These are phyloP conservation scores for Pammene aurita DNA, from an alignment of 2,888 invertebrate species.

Conservation along the genomic window DNA sequence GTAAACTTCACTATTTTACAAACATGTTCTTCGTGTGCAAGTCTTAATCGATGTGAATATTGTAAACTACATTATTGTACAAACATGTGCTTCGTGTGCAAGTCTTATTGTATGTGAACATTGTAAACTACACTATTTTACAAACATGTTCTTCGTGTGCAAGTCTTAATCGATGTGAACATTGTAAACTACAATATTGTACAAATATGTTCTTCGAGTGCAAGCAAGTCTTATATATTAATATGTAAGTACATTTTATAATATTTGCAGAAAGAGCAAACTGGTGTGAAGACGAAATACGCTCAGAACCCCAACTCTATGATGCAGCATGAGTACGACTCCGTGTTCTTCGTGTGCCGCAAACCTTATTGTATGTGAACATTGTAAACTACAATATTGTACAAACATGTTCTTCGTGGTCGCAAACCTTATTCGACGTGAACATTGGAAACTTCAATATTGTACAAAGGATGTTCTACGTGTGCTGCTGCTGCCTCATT, in stretches of 20 bases:
- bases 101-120: slow-evolving; percentile 85
- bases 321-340: slow-evolving; percentile 96
- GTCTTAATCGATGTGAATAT: slow-evolving; percentile 87
- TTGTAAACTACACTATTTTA: no score
- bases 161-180: no score
- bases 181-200: no score
- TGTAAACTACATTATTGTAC: background rate
- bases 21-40: no score
- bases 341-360: slow-evolving; percentile 95
- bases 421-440: slow-evolving; percentile 84
- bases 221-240: background rate
- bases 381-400: background rate
- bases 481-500: slow-evolving; percentile 45
- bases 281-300: slow-evolving; percentile 92
- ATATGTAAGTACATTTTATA: slow-evolving; percentile 43
- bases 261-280: slow-evolving; percentile 87
- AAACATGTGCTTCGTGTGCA: slow-evolving; percentile 93
- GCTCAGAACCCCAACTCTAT: slow-evolving; percentile 96
- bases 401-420: slow-evolving; percentile 89
- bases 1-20: slow-evolving; percentile 68
- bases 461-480: no score
- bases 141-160: no score
- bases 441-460: no score
- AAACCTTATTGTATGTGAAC: slow-evolving; percentile 83
- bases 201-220: no score